Conservation (phyloP, 2,113 vertebrate species). For the Forbesichthys papilliferus region DNA sequence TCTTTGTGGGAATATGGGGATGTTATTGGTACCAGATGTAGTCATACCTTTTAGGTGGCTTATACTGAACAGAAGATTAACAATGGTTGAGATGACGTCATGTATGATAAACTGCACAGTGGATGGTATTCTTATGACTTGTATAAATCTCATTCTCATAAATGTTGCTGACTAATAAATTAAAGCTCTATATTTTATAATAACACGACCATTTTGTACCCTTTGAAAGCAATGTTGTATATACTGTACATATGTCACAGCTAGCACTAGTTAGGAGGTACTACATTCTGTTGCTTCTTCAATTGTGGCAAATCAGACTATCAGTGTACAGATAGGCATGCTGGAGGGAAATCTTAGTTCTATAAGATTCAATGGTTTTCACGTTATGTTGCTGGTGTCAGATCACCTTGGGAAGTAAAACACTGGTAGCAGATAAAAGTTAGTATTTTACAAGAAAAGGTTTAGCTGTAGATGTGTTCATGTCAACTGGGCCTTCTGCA, state of each 20-base stretch:
- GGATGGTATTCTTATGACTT: constrained; percentile 78
- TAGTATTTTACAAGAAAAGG: no score
- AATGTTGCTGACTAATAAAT: constrained; percentile 83
- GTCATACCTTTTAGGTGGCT: constrained; percentile 48
- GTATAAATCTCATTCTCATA: constrained; percentile 73
- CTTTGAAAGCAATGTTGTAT: background rate
- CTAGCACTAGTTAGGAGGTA: background rate
- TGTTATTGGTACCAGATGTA: constrained; percentile 44
- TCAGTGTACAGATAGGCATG: no score
- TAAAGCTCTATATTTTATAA: constrained; percentile 87
- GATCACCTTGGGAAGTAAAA: no score
- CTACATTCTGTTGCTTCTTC: no score
- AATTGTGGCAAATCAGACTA: no score
- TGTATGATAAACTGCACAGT: constrained; percentile 75
- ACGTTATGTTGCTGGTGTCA: no score
- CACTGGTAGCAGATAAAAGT: no score
- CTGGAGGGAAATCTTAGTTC: no score
- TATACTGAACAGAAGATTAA: constrained; percentile 45
- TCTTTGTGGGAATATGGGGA: constrained; percentile 68
- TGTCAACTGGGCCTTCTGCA: background rate
- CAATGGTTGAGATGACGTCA: constrained; percentile 59
- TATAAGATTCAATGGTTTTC: no score
- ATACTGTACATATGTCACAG: background rate
- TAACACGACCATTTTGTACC: constrained; percentile 58
- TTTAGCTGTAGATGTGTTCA: background rate